phyloP scores from a whole-genome alignment of 92 coral and sea anemone genomes.

The Actinostola sp. region DNA sequence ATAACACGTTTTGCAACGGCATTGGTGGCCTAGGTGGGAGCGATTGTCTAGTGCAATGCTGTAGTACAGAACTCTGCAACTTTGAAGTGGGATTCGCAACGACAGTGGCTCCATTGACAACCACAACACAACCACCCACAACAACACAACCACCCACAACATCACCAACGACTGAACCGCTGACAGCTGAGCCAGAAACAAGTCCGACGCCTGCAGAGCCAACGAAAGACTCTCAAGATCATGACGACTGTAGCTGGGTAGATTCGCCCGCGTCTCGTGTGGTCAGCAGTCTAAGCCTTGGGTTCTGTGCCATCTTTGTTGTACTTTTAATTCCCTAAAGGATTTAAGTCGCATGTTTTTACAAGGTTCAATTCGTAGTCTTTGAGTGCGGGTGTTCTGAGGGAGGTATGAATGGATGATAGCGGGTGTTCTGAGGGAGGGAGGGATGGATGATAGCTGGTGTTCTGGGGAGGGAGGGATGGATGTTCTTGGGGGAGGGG shows the following conservation, averaged over 20 bases:
- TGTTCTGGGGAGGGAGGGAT: too few relatives aligned
- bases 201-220: not conserved
- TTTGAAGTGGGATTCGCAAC: conserved; percentile 33
- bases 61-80: conserved; percentile 60
- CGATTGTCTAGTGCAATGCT: conserved; percentile 53
- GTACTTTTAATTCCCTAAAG: not conserved
- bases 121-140: too few relatives aligned
- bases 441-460: too few relatives aligned
- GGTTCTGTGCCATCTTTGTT: not conserved
- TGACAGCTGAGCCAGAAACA: too few relatives aligned
- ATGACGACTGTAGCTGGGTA: conserved; percentile 15
- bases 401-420: too few relatives aligned
- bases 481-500: too few relatives aligned
- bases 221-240: conserved; percentile 1
- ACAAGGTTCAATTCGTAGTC: too few relatives aligned
- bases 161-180: conserved; percentile 1
- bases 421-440: too few relatives aligned
- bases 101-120: too few relatives aligned
- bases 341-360: too few relatives aligned
- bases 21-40: conserved; percentile 17
- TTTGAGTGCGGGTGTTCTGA: too few relatives aligned
- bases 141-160: too few relatives aligned
- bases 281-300: not conserved
- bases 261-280: not conserved
- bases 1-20: conserved; percentile 43